Base-by-base conservation (phyloP, 2,888 invertebrate species). In the Dione juno region DNA sequence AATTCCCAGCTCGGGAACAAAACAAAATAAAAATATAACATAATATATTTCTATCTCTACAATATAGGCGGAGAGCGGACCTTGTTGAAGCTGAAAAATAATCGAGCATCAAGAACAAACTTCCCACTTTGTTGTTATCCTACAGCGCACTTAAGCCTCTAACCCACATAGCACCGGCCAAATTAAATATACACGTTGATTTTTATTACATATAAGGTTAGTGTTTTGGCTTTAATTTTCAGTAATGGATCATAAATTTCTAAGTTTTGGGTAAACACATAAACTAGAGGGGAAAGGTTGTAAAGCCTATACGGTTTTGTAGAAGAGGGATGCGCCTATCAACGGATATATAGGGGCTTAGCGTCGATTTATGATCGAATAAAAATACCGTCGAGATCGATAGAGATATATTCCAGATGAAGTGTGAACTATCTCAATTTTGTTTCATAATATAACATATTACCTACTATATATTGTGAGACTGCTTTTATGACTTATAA, bases 321-420 rank as follows among this genome's bases (percentile, higher is more conserved):
- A 9, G 61, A 61, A 45, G 61, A 61, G 28, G n/a, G 61, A 61
- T 61, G 61, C 28, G n/a, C 45, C 61, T 61, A 61, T 61, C 45
- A 61, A 61, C 61, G 16, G 61, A 61, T 45, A 61, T 45, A 61
- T 61, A n/a, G 45, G 28, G 45, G 45, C 61, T 61, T 61, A 10
- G n/a, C n/a, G 45, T 11, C 61, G 61, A 59, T 59, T 59, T 59
- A 59, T 59, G 59, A 59, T 43, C 19, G 43, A 59, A 59, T 59
- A 59, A 59, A 59, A 59, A 59, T 43, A 59, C 59, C 59, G 59
- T 13, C 21, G 21, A 43, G 21, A 41, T 59, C 59, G 21, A 59
- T 59, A 43, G 21, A 59, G 19, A 43, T 41, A 54, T 58, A 41
- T 21, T 14, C 43, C n/a, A 21, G 41, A 43, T 43, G 43, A 21